phyloP scores from a whole-genome alignment of 2,888 invertebrate genomes.

The Tenthredo livida region DNA sequence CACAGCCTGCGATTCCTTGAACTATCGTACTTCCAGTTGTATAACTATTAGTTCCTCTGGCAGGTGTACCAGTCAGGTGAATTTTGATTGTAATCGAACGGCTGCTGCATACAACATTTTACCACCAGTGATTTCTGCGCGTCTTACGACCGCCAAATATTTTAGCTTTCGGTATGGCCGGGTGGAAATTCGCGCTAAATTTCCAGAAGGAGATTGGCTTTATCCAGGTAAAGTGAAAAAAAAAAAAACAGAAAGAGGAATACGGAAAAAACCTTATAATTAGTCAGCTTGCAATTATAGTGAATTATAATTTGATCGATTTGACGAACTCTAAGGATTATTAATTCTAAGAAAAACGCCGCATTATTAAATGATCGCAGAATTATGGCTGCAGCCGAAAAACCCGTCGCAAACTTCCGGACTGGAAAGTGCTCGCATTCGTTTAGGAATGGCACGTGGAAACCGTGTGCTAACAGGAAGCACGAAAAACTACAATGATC shows the following conservation, averaged over 20 bases:
- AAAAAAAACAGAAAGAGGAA: background rate
- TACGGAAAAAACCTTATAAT: background rate
- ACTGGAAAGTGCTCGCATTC: conserved; percentile 78
- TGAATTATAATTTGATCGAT: conserved; percentile 14
- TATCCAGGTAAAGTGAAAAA: conserved; percentile 77
- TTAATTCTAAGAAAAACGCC: background rate
- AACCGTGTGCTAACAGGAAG: conserved; percentile 69
- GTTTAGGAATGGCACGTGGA: conserved; percentile 79
- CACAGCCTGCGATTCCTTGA: background rate
- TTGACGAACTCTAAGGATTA: background rate
- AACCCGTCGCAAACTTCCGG: conserved; percentile 67
- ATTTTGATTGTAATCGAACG: conserved; percentile 71
- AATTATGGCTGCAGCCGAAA: conserved; percentile 75
- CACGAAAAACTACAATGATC: conserved; percentile 62
- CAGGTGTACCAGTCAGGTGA: conserved; percentile 75
- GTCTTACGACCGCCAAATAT: conserved; percentile 76
- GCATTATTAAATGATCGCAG: conserved; percentile 64
- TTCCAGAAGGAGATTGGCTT: conserved; percentile 81
- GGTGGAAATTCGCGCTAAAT: conserved; percentile 79
- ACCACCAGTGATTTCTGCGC: conserved; percentile 79
- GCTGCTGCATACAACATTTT: conserved; percentile 74
- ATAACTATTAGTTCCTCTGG: conserved; percentile 52
- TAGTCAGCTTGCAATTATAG: background rate
- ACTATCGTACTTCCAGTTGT: background rate
- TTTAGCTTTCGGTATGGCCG: conserved; percentile 79